A percentile compares a stretch with the other conserved stretches of the same genome.
phyloP scores from a whole-genome alignment of 2,113 vertebrate species.

The Silurus meridionalis region DNA sequence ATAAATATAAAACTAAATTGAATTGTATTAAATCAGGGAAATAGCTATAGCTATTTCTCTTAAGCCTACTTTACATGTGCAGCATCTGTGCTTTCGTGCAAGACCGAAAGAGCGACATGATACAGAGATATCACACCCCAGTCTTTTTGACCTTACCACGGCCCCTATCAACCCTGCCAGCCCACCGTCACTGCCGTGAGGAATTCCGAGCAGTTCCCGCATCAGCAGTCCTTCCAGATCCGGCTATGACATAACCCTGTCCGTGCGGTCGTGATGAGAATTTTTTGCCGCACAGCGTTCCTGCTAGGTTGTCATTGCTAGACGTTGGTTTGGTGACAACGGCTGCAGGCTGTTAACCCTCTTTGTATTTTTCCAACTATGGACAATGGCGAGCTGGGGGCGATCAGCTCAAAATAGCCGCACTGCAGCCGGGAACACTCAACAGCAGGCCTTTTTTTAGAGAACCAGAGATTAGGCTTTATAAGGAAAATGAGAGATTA shows the following conservation, averaged over 20 bases:
- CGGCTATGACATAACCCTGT: neutral
- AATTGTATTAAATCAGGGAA: too few species aligned
- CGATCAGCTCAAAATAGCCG: conserved; percentile 67
- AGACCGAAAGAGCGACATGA: neutral
- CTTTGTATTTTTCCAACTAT: conserved; percentile 55
- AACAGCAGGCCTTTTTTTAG: conserved; percentile 58
- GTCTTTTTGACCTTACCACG: neutral
- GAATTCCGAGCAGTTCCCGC: conserved; percentile 6
- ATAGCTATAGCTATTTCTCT: too few species aligned
- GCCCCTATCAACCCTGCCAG: neutral
- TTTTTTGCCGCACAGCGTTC: neutral
- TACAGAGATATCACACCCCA: neutral
- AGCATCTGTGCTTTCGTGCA: neutral
- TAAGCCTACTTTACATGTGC: neutral
- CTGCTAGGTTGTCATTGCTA: neutral
- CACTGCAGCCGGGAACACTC: conserved; percentile 57
- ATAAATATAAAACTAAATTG: too few species aligned
- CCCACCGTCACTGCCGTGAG: neutral
- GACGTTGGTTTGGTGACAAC: neutral
- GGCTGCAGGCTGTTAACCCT: conserved; percentile 41
- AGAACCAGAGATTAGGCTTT: conserved; percentile 65
- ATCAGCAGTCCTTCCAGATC: neutral
- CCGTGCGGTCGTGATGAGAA: conserved; percentile 9
- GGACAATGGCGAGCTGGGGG: conserved; percentile 58
- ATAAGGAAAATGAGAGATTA: conserved; percentile 56